These are phyloP conservation scores for Chloromyia formosa DNA, from an alignment of 2,888 invertebrate genomes.

Conservation along the genomic window DNA sequence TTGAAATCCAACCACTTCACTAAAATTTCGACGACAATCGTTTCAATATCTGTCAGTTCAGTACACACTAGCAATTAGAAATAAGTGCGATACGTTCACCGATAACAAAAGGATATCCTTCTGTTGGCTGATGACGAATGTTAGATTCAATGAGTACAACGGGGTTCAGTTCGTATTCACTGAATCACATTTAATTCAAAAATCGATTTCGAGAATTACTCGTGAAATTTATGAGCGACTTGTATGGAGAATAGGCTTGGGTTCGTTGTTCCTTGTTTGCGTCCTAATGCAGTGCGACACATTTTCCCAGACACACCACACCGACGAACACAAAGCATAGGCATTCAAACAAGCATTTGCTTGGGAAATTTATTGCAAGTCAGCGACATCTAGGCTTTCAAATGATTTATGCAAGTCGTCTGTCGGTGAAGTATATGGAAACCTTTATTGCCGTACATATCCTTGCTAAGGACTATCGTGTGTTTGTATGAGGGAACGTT, in stretches of 20 bases:
- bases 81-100: background rate
- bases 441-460: background rate
- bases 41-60: too few relatives aligned
- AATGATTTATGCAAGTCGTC: conserved; percentile 30
- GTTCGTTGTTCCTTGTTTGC: background rate
- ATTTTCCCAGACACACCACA: too few relatives aligned
- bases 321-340: background rate
- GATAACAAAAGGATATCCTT: background rate
- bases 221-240: conserved; percentile 25
- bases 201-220: conserved; percentile 34
- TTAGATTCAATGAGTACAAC: background rate
- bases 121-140: background rate
- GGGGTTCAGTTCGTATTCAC: background rate
- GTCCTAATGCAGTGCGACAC: too few relatives aligned
- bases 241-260: background rate
- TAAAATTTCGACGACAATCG: too few relatives aligned
- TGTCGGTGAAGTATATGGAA: background rate
- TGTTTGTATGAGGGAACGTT: too few relatives aligned
- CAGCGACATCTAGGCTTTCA: background rate
- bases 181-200: conserved; percentile 21
- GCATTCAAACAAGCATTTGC: conserved; percentile 19
- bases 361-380: conserved; percentile 28
- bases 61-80: too few relatives aligned
- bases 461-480: too few relatives aligned
- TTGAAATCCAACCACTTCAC: too few relatives aligned